Base-by-base conservation (phyloP, 53 echinoderm and acorn worm species). In the Stichopus horrens region DNA sequence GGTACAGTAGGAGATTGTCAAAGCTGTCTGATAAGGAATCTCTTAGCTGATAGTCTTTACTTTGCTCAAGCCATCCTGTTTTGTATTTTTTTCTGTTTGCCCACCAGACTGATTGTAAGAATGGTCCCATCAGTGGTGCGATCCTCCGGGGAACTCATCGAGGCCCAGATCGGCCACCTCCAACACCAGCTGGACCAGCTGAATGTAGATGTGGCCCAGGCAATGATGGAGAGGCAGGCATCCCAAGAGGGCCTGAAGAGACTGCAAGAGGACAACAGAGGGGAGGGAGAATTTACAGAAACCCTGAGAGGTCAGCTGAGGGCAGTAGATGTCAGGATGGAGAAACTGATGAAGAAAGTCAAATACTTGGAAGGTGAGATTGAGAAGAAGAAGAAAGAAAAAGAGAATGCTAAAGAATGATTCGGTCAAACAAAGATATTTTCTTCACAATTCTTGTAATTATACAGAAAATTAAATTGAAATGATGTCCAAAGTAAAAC, bases 331-430 rank as follows among this genome's bases (percentile, higher is more conserved):
- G 58, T 93, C 77, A 95, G 90, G 90, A 87, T 90, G 56, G 94
- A 92, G 20, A 98, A 94, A 54, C 65, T 98, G 86, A 91, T 93
- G 75, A 98, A 96, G 93, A 98, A 95, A 88, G 92, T 98, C 9
- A 88, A 88, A 6, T 93, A 98, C 87, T 81, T 98, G 14, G 93
- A 95, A 86, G 93, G 80, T n/a, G 95, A 98, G 71, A 87, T 98
- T 7, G 74, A 83, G 5, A 94, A 94, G 92, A 98, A 96, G 83
- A 57, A 76, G 63, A 91, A 95, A 56, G 90, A 91, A 57, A 91
- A 53, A 57, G 86, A 93, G 16, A 75, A 54, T 5, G 23, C 21
- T 13, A 75, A 7, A 7, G 58, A 23, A 23, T 20, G n/a, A 74
- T 13, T 20, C 11, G 11, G 10, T 8, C 8, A 21, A n/a, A n/a